Conservation (phyloP, 2,888 invertebrate genomes). For the Agonum fuliginosum region DNA sequence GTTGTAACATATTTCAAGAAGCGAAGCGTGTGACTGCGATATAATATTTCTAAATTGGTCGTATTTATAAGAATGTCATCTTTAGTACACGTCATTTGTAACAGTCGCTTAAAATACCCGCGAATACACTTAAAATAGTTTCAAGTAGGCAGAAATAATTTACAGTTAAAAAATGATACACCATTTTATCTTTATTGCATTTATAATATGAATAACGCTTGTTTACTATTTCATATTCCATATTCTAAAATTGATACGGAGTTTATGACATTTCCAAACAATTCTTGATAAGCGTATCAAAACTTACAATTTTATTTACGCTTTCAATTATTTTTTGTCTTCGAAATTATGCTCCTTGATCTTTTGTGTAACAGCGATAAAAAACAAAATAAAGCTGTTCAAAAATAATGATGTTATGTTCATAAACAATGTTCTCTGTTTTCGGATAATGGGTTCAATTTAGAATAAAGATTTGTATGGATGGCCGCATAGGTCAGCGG, state of each 20-base stretch:
- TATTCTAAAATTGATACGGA: conserved; percentile 12
- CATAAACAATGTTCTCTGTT: conserved; percentile 55
- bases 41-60: conserved; percentile 46
- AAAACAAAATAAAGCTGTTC: conserved; percentile 17
- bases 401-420: conserved; percentile 50
- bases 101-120: conserved; percentile 46
- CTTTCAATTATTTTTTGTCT: conserved; percentile 48
- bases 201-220: conserved; percentile 32
- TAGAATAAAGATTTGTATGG: conserved; percentile 48
- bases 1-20: conserved; percentile 6
- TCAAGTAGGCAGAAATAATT: conserved; percentile 55
- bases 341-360: conserved; percentile 29
- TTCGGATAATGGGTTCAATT: conserved; percentile 51
- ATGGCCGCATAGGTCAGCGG: conserved; percentile 48
- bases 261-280: conserved; percentile 12
- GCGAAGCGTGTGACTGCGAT: conserved; percentile 34
- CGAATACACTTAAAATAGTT: conserved; percentile 46
- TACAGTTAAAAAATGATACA: conserved; percentile 40
- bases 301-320: conserved; percentile 45
- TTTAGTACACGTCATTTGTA: conserved; percentile 51
- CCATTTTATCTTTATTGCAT: conserved; percentile 21
- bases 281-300: conserved; percentile 19
- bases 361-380: conserved; percentile 48
- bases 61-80: conserved; percentile 55
- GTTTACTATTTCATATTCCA: conserved; percentile 30